Conservation (phyloP, 2,888 invertebrate genomes). For the Drosophila anceps region DNA sequence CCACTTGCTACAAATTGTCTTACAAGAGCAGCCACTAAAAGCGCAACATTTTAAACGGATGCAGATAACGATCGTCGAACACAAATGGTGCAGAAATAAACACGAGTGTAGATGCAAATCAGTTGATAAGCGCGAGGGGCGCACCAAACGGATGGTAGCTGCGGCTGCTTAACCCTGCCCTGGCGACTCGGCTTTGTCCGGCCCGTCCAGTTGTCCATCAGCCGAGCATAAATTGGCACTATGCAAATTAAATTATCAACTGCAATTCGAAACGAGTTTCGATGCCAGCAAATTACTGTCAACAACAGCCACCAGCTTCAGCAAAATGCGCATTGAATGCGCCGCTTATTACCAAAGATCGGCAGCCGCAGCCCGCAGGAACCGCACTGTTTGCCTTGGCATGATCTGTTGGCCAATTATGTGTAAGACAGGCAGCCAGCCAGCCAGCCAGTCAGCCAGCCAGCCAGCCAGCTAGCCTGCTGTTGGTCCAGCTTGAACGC, state of each 20-base stretch:
- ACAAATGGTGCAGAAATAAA: slow-evolving; percentile 85
- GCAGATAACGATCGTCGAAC: slow-evolving; percentile 83
- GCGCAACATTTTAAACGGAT: slow-evolving; percentile 76
- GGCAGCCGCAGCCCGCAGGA: slow-evolving; percentile 12
- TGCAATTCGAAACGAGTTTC: slow-evolving; percentile 73
- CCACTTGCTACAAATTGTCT: slow-evolving; percentile 81
- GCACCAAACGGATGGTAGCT: slow-evolving; percentile 23
- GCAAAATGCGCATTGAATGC: slow-evolving; percentile 73
- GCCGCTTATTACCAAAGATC: slow-evolving; percentile 66
- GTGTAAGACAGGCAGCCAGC: slow-evolving; percentile 75
- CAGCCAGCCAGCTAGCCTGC: slow-evolving; percentile 45
- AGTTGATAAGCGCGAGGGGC: slow-evolving; percentile 63
- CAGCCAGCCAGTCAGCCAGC: slow-evolving; percentile 51
- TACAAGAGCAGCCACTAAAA: slow-evolving; percentile 71
- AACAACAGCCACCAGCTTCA: slow-evolving; percentile 55
- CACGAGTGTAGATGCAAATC: slow-evolving; percentile 83
- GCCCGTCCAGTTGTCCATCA: slow-evolving; percentile 69
- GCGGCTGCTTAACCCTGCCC: slow-evolving; percentile 61
- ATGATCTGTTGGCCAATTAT: slow-evolving; percentile 57
- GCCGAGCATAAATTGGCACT: slow-evolving; percentile 81
- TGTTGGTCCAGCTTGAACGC: slow-evolving; percentile 34
- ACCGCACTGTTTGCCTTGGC: slow-evolving; percentile 4
- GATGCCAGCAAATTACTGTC: slow-evolving; percentile 81
- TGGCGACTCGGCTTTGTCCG: slow-evolving; percentile 39
- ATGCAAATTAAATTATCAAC: slow-evolving; percentile 83